phyloP scores from a whole-genome alignment of 2,797 vertebrate species.

The Schizothorax lantsangensis region DNA sequence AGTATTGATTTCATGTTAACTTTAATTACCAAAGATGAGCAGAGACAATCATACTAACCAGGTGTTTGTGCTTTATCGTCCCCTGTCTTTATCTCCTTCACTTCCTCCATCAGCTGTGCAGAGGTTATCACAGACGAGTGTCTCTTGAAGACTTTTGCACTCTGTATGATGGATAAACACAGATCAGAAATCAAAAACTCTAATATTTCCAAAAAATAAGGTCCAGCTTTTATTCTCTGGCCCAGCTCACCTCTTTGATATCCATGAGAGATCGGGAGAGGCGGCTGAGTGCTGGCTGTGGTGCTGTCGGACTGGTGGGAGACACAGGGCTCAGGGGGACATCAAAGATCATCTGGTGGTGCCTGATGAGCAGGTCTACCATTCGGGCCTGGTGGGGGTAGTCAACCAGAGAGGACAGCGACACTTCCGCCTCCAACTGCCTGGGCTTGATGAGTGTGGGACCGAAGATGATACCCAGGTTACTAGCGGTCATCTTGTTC shows the following conservation, averaged over 20 bases:
- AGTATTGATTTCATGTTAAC: background rate
- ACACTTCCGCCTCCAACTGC: conserved; percentile 89
- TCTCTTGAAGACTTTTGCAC: conserved; percentile 79
- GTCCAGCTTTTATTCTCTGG: background rate
- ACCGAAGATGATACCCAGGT: conserved; percentile 97
- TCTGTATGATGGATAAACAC: conserved; percentile 73
- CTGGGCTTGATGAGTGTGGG: conserved; percentile 93
- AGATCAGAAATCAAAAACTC: background rate
- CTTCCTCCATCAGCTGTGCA: conserved; percentile 78
- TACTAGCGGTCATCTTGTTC: conserved; percentile 98
- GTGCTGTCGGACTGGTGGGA: conserved; percentile 55
- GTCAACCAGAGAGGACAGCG: conserved; percentile 93
- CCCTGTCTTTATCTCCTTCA: conserved; percentile 74
- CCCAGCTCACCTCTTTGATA: conserved; percentile 89
- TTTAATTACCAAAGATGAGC: background rate
- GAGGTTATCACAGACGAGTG: conserved; percentile 81
- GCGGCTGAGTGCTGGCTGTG: conserved; percentile 78
- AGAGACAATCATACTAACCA: conserved; percentile 72
- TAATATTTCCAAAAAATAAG: background rate
- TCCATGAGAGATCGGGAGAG: conserved; percentile 81
- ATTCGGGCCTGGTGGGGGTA: conserved; percentile 94
- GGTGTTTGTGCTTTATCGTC: conserved; percentile 66
- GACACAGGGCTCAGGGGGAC: conserved; percentile 71
- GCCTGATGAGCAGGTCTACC: conserved; percentile 90
- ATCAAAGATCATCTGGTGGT: conserved; percentile 89